Percentiles rank a stretch among this genome's conserved stretches.
Conservation (phyloP, 2,888 invertebrate genomes). For the Aricia artaxerxes region DNA sequence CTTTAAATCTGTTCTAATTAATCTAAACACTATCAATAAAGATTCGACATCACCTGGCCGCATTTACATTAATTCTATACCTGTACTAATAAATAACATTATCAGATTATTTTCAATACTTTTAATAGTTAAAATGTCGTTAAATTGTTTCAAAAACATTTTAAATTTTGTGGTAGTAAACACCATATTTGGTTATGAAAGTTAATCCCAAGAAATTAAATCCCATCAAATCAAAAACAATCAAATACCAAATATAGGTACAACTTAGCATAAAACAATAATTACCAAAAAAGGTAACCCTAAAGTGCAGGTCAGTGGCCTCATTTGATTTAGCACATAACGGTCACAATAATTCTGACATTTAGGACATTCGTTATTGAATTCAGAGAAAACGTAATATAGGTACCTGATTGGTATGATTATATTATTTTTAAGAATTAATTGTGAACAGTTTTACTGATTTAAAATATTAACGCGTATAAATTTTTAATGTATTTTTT, state of each 20-base stretch:
- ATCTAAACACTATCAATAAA: background rate
- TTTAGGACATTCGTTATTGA: conserved; percentile 1
- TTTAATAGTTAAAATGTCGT: background rate
- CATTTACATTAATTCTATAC: background rate
- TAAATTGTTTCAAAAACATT: background rate
- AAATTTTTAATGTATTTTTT: background rate
- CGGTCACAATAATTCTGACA: conserved; percentile 27
- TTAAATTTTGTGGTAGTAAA: background rate
- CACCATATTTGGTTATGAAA: background rate
- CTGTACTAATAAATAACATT: background rate
- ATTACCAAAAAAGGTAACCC: conserved; percentile 16
- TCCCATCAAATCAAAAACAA: background rate
- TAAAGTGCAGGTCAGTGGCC: conserved; percentile 14
- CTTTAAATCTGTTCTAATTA: background rate
- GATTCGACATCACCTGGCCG: background rate
- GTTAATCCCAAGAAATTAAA: background rate
- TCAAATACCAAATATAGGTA: conserved; percentile 26
- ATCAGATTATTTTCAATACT: background rate
- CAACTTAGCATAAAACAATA: conserved; percentile 12
- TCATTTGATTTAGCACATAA: conserved; percentile 24
- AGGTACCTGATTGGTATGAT: background rate
- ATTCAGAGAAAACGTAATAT: conserved; percentile 1
- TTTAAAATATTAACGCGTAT: background rate
- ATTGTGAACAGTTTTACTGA: background rate
- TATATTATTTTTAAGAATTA: background rate